Conservation (phyloP, 2,888 invertebrate genomes). For the Melitaea athalia region DNA sequence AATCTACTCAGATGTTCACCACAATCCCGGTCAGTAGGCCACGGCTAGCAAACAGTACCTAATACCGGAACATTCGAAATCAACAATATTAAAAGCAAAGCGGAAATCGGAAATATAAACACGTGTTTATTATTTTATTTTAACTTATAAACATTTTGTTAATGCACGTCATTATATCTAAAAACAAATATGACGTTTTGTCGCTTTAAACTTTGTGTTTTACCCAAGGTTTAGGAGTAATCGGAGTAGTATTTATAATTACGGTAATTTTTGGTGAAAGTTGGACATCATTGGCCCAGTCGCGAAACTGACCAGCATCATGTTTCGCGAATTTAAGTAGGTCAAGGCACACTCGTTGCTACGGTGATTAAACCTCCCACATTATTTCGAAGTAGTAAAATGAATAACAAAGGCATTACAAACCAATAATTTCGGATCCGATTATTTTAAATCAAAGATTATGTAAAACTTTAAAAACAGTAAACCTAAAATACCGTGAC, state of each 20-base stretch:
- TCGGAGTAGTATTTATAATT: not conserved
- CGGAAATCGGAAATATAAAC: conserved; percentile 27
- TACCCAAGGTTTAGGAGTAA: not conserved
- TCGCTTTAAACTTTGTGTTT: not conserved
- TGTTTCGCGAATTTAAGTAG: conserved; percentile 57
- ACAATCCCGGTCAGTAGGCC: conserved; percentile 76
- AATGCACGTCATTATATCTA: not conserved
- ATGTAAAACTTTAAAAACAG: too few species aligned
- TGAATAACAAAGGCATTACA: conserved; percentile 14
- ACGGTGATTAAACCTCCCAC: conserved; percentile 56
- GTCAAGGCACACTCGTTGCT: conserved; percentile 72
- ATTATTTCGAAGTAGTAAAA: conserved; percentile 30
- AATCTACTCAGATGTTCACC: conserved; percentile 63
- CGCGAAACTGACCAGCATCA: conserved; percentile 59
- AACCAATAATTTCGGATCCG: conserved; percentile 20
- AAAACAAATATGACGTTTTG: not conserved
- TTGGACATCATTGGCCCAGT: conserved; percentile 65
- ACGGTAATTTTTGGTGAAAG: conserved; percentile 63
- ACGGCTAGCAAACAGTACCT: conserved; percentile 67
- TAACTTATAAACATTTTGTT: not conserved
- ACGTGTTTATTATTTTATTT: not conserved
- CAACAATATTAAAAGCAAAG: conserved; percentile 31
- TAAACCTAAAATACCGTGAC: not conserved
- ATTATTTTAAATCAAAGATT: conserved; percentile 3
- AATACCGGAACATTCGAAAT: conserved; percentile 66